Evolutionary conservation across 2,797 vertebrate species (phyloP).

Genomic region (Aldrovandia affinis): DNA sequence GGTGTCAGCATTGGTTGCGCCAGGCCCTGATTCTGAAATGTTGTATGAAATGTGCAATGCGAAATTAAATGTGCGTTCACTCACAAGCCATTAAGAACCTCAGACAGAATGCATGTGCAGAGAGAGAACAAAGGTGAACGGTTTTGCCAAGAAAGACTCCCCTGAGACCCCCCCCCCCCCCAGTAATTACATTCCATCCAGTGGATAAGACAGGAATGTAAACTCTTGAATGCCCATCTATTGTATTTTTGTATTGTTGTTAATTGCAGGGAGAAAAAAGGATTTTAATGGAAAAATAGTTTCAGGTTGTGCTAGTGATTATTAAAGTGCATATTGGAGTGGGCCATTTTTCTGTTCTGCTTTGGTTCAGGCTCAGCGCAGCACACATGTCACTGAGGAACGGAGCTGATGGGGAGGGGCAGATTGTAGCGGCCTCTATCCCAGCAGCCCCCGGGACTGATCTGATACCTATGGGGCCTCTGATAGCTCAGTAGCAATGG

Average conservation of each 20-base stretch:
- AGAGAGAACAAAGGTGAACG: conserved; percentile 56
- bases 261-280: conserved; percentile 32
- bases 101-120: conserved; percentile 19
- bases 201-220: conserved; percentile 73
- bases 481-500: neutral
- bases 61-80: too few species aligned
- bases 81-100: conserved; percentile 32
- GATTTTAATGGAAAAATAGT: conserved; percentile 6
- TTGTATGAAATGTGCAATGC: too few species aligned
- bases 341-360: neutral
- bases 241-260: conserved; percentile 62
- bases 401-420: neutral
- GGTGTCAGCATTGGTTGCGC: neutral
- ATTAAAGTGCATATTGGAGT: neutral
- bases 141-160: conserved; percentile 53
- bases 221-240: conserved; percentile 51
- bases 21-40: neutral
- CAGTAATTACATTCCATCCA: conserved; percentile 74
- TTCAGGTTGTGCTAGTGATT: neutral
- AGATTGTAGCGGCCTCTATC: too few species aligned
- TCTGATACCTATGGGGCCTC: neutral
- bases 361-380: neutral
- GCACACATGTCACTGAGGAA: neutral
- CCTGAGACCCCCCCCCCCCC: conserved; percentile 40
- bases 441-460: neutral